These are phyloP conservation scores for Potamilus streckersoni DNA, from an alignment of 1,140 invertebrate species.

Conservation along the genomic window DNA sequence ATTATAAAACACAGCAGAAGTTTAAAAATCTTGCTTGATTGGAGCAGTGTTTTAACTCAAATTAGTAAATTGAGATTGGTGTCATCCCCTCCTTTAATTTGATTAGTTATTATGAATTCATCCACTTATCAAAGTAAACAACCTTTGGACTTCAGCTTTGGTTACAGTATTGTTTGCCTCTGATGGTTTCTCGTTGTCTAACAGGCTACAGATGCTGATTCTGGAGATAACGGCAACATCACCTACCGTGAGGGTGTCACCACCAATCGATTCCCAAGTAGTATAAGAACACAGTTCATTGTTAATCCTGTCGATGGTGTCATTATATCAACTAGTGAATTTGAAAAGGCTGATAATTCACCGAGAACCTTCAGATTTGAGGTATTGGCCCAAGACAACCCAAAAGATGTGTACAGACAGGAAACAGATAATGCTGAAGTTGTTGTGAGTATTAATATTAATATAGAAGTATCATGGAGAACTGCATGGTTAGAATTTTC, in stretches of 20 bases:
- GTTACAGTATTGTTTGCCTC: too few relatives aligned
- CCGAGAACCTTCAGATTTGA: conserved; percentile 17
- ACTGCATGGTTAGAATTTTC: too few relatives aligned
- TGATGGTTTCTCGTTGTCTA: too few relatives aligned
- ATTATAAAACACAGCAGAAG: too few relatives aligned
- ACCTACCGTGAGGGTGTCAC: conserved; percentile 13
- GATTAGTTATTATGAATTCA: too few relatives aligned
- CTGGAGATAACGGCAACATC: conserved; percentile 12
- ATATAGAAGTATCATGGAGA: too few relatives aligned
- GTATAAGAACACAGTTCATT: conserved; percentile 5
- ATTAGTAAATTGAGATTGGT: too few relatives aligned
- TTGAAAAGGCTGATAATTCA: not conserved
- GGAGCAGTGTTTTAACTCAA: too few relatives aligned
- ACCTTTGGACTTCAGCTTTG: too few relatives aligned
- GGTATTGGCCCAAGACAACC: conserved; percentile 24
- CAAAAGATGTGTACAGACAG: conserved; percentile 8
- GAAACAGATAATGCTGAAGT: conserved; percentile 28
- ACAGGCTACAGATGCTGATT: conserved; percentile 22
- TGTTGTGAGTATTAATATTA: conserved; percentile 9
- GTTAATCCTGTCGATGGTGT: conserved; percentile 1
- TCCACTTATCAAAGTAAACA: too few relatives aligned
- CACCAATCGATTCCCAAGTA: conserved; percentile 15
- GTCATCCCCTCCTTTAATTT: too few relatives aligned
- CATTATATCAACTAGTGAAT: conserved; percentile 3
- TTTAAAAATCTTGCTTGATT: too few relatives aligned